Evolutionary conservation across 2,888 invertebrate species (phyloP).

Genomic region (Drosophila meridionalis): DNA sequence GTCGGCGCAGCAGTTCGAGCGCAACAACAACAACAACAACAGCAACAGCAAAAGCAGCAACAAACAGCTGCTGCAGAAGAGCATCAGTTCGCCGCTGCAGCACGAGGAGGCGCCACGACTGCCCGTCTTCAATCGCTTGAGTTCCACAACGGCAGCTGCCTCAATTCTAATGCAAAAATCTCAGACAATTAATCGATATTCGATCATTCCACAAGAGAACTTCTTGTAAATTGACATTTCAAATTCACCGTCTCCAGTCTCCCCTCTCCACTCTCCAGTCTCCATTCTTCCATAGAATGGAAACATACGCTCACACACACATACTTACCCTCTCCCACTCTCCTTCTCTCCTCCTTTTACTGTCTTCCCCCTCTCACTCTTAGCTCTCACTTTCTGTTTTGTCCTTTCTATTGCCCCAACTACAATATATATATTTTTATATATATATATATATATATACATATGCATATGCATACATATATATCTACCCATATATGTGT

Average conservation of each 20-base stretch:
- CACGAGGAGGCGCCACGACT: constrained; percentile 86
- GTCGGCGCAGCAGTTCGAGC: constrained; percentile 34
- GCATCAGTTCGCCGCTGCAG: constrained; percentile 71
- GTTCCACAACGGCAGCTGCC: constrained; percentile 85
- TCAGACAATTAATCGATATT: constrained; percentile 24
- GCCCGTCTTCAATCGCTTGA: constrained; percentile 92
- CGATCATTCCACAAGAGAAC: constrained; percentile 30
- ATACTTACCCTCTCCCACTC: not conserved
- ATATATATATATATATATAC: not conserved
- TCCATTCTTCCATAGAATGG: not conserved
- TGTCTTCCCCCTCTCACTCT: not conserved
- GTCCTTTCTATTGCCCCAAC: constrained; percentile 1
- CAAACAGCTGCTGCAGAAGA: constrained; percentile 80
- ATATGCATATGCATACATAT: too few relatives aligned
- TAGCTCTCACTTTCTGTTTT: not conserved
- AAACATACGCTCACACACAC: not conserved
- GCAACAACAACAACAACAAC: constrained; percentile 29
- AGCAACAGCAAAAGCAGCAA: not conserved
- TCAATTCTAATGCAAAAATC: constrained; percentile 33
- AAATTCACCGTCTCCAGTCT: not conserved
- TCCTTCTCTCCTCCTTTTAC: not conserved
- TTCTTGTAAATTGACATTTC: constrained; percentile 13
- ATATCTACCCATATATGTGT: not conserved
- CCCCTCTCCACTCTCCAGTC: not conserved
- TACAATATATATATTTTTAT: constrained; percentile 2